phyloP scores from a whole-genome alignment of 2,113 vertebrate genomes.

The Aythya baeri region DNA sequence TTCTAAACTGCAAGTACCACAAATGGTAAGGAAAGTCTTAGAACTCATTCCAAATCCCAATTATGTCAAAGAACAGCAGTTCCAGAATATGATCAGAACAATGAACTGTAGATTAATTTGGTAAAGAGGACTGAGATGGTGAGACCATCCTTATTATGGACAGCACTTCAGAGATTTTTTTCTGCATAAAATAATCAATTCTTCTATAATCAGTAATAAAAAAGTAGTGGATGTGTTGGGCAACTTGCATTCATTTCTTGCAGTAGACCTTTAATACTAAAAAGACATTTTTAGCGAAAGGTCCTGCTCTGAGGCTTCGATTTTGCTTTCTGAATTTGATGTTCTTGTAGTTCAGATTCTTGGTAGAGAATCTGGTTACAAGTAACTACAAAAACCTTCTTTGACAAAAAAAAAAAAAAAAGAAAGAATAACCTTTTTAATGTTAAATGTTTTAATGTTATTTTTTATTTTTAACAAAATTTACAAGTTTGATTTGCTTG shows the following conservation, averaged over 20 bases:
- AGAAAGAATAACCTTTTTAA: neutral
- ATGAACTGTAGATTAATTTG: neutral
- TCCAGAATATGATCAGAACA: neutral
- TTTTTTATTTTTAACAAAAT: neutral
- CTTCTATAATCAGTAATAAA: neutral
- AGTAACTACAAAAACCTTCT: neutral
- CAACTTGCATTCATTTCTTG: neutral
- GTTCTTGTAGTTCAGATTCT: neutral
- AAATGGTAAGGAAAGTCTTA: constrained; percentile 82
- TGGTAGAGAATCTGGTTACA: neutral
- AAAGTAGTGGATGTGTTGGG: neutral
- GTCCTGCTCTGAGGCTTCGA: neutral
- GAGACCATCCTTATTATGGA: neutral
- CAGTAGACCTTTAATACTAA: neutral
- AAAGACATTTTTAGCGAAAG: neutral
- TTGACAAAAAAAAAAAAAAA: neutral
- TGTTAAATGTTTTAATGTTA: neutral
- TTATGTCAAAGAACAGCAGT: neutral
- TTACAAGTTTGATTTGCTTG: neutral
- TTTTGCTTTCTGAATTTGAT: neutral
- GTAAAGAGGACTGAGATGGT: neutral
- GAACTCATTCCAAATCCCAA: accelerated
- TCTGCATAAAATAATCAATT: neutral
- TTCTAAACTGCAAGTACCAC: constrained; percentile 94
- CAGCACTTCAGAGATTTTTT: neutral